Evolutionary conservation across 2,113 vertebrate species (phyloP).

Genomic region (Cisticola juncidis): DNA sequence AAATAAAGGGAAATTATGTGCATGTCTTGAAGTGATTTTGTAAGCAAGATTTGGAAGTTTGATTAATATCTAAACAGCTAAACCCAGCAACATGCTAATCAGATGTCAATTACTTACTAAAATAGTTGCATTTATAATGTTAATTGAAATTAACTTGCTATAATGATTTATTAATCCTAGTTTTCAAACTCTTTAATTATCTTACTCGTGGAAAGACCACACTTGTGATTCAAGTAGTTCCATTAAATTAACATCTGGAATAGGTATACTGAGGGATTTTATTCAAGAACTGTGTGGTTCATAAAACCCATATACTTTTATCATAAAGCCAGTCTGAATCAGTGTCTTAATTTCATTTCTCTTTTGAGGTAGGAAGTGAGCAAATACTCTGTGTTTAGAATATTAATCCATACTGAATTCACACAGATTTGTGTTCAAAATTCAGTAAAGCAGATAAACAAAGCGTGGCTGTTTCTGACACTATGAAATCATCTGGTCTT

Average conservation of each 20-base stretch:
- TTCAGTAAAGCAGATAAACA: not conserved
- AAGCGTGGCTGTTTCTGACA: not conserved
- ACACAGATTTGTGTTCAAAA: not conserved
- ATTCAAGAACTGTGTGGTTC: not conserved
- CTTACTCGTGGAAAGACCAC: constrained; percentile 5
- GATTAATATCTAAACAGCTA: constrained; percentile 59
- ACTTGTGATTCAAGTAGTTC: constrained; percentile 38
- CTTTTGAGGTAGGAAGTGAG: not conserved
- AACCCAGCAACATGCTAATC: constrained; percentile 55
- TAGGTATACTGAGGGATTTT: not conserved
- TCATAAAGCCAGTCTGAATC: not conserved
- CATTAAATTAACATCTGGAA: constrained; percentile 25
- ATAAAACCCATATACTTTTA: not conserved
- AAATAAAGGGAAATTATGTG: constrained; percentile 34
- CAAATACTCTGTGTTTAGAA: not conserved
- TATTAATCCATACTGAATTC: not conserved
- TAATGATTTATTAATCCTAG: constrained; percentile 70
- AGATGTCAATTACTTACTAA: constrained; percentile 61
- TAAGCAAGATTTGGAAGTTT: constrained; percentile 37
- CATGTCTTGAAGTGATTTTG: not conserved
- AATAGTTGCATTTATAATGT: constrained; percentile 60
- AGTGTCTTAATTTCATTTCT: not conserved
- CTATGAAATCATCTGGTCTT: not conserved
- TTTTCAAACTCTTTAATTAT: constrained; percentile 72
- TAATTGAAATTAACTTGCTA: constrained; percentile 68